Evolutionary conservation across 2,797 vertebrate genomes (phyloP).

Genomic region (Artibeus jamaicensis): DNA sequence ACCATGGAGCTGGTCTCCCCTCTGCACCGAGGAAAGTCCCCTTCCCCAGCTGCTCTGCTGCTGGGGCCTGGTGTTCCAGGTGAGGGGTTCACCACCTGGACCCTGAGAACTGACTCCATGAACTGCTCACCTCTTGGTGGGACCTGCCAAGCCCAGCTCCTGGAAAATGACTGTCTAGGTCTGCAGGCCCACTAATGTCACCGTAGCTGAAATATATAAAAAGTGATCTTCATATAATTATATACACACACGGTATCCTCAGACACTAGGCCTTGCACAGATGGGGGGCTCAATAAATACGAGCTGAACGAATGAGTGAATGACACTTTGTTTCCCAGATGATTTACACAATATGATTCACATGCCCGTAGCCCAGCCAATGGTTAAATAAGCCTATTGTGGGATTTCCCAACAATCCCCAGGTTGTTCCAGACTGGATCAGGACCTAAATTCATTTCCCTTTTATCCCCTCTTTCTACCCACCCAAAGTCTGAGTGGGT

Average conservation of each 20-base stretch:
- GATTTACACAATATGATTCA: neutral
- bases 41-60: neutral
- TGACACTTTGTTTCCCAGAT: neutral
- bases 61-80: neutral
- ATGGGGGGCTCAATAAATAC: neutral
- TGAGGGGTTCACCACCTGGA: rapidly evolving
- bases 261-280: neutral
- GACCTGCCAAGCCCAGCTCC: neutral
- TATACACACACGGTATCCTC: neutral
- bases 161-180: neutral
- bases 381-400: neutral
- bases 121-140: neutral
- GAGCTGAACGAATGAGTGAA: neutral
- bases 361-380: no score
- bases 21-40: neutral
- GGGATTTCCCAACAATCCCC: neutral
- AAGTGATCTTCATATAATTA: neutral
- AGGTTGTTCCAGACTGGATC: neutral
- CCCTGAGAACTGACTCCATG: neutral
- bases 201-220: neutral
- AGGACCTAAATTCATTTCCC: neutral
- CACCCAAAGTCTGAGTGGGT: neutral
- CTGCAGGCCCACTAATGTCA: neutral
- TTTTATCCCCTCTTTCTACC: neutral
- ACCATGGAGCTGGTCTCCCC: neutral